These are phyloP conservation scores for Gulo gulo DNA, from an alignment of 2,113 vertebrate species.

Conservation along the genomic window DNA sequence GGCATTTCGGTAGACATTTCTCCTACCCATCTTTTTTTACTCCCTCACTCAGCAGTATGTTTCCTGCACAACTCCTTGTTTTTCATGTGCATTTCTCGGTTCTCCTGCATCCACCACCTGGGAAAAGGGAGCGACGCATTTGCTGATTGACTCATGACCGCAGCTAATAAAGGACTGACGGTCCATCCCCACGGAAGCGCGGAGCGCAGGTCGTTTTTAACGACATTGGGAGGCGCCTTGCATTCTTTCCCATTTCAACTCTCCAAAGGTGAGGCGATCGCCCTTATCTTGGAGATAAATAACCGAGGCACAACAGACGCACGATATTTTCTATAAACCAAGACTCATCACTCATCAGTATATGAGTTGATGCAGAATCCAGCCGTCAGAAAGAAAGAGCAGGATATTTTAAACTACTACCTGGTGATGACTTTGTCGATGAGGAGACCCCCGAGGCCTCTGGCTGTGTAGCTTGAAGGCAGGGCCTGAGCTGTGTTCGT, in stretches of 20 bases:
- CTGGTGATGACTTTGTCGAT: fast-evolving
- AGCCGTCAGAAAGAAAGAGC: not conserved
- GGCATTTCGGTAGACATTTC: not conserved
- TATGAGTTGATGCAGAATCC: not conserved
- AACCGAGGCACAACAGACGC: fast-evolving
- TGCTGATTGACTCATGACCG: not conserved
- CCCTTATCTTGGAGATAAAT: not conserved
- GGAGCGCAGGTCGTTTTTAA: not conserved
- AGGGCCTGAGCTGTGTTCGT: fast-evolving
- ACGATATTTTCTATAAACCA: not conserved
- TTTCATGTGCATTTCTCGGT: not conserved
- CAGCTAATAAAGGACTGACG: not conserved
- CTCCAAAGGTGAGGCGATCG: not conserved
- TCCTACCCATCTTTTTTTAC: not conserved
- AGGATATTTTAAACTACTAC: fast-evolving
- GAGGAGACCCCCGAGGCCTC: fast-evolving
- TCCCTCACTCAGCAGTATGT: not conserved
- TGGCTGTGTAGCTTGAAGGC: fast-evolving
- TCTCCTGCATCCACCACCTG: not conserved
- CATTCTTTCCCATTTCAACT: not conserved
- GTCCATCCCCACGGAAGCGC: not conserved
- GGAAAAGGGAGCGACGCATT: not conserved
- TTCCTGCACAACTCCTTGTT: not conserved
- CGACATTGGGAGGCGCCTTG: not conserved
- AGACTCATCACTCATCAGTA: not conserved